Conservation (phyloP, 2,888 invertebrate species). For the Xanthorhoe spadicearia region DNA sequence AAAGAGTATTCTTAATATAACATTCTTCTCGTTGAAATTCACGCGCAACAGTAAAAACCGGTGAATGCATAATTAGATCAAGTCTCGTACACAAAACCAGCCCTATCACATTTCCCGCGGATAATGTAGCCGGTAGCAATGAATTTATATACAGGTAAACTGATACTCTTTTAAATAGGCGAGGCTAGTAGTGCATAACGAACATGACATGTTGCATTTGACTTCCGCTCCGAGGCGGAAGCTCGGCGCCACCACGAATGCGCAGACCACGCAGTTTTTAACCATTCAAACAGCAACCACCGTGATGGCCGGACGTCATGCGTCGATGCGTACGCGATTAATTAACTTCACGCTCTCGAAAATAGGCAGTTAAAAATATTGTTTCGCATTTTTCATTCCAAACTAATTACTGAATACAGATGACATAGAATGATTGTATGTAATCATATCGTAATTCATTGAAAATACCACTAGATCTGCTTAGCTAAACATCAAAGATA, state of each 20-base stretch:
- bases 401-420: slow-evolving; percentile 10
- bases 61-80: slow-evolving; percentile 40
- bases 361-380: slow-evolving; percentile 41
- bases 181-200: slow-evolving; percentile 70
- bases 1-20: neutral
- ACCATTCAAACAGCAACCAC: slow-evolving; percentile 61
- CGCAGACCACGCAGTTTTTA: slow-evolving; percentile 63
- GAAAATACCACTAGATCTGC: neutral
- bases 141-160: slow-evolving; percentile 59
- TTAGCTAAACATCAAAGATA: too few species aligned
- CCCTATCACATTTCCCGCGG: slow-evolving; percentile 41
- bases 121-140: slow-evolving; percentile 54
- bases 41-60: slow-evolving; percentile 30
- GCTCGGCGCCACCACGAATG: slow-evolving; percentile 71
- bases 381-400: slow-evolving; percentile 40
- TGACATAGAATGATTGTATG: neutral
- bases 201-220: slow-evolving; percentile 74
- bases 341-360: slow-evolving; percentile 51
- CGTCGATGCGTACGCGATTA: slow-evolving; percentile 55
- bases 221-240: slow-evolving; percentile 75
- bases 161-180: slow-evolving; percentile 61
- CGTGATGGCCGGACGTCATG: slow-evolving; percentile 66
- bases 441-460: too few species aligned
- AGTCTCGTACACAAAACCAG: slow-evolving; percentile 42
- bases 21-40: slow-evolving; percentile 9